Percentiles rank a stretch among this genome's conserved stretches.
These are phyloP conservation scores for Plagodis dolabraria DNA, from an alignment of 2,888 invertebrate species.

Conservation along the genomic window DNA sequence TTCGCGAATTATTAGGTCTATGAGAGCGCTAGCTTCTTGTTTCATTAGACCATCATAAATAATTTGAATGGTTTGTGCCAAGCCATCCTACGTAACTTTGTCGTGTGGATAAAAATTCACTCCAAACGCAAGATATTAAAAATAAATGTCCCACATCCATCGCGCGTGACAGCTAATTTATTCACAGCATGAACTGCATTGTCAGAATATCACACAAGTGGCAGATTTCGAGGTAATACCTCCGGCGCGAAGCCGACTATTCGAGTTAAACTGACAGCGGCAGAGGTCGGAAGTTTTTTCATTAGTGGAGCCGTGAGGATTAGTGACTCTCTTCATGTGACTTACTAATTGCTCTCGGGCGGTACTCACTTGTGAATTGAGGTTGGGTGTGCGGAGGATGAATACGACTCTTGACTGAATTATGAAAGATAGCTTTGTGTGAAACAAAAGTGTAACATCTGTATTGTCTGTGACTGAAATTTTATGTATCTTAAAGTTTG, in stretches of 20 bases:
- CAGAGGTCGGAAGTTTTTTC: conserved; percentile 53
- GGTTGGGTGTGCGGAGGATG: not conserved
- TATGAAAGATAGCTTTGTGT: not conserved
- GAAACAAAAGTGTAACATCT: not conserved
- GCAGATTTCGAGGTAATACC: conserved; percentile 26
- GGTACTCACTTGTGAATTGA: conserved; percentile 14
- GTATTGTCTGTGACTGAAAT: too few relatives aligned
- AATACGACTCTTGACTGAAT: not conserved
- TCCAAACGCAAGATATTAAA: conserved; percentile 9
- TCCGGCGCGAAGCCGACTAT: conserved; percentile 35
- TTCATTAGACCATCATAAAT: too few relatives aligned
- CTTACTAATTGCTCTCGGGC: conserved; percentile 33
- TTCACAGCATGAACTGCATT: conserved; percentile 20
- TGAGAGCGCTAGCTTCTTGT: too few relatives aligned
- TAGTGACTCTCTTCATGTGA: conserved; percentile 40
- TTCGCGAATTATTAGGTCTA: too few relatives aligned
- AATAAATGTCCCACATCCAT: not conserved
- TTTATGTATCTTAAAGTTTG: too few relatives aligned
- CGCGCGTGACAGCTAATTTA: conserved; percentile 16
- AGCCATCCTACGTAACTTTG: too few relatives aligned
- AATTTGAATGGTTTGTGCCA: too few relatives aligned
- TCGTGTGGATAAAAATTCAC: not conserved
- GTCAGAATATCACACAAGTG: conserved; percentile 18
- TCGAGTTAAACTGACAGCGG: conserved; percentile 43
- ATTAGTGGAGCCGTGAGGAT: conserved; percentile 46